These are phyloP conservation scores for Eupristina koningsbergeri DNA, from an alignment of 1,140 invertebrate genomes.

Conservation along the genomic window DNA sequence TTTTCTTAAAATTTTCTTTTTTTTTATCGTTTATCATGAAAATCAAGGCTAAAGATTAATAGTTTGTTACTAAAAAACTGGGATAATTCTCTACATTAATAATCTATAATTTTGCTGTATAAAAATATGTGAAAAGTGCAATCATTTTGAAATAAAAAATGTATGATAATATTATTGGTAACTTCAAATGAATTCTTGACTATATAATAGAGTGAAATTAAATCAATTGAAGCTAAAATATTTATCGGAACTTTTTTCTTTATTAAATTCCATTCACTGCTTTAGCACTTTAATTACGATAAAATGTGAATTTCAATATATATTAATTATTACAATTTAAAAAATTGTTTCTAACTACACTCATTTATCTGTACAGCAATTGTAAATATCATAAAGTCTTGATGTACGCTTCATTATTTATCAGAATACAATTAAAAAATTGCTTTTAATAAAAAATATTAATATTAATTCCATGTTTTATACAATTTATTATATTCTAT, in stretches of 20 bases:
- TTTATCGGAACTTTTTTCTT: not conserved
- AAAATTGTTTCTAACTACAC: no score
- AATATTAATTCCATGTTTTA: no score
- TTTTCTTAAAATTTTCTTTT: no score
- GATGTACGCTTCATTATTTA: no score
- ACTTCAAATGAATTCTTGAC: not conserved
- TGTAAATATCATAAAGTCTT: no score
- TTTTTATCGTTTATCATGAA: not conserved
- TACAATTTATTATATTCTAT: not conserved
- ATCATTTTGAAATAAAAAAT: not conserved
- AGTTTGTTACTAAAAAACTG: not conserved
- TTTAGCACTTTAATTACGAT: not conserved
- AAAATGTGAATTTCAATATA: not conserved
- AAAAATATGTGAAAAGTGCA: no score
- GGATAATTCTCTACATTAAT: no score
- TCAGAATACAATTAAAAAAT: no score
- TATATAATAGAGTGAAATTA: not conserved
- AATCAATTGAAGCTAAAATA: not conserved
- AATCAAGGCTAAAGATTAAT: not conserved
- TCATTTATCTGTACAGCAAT: no score
- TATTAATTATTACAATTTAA: no score
- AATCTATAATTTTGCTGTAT: no score
- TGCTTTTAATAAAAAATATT: no score
- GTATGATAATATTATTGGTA: not conserved
- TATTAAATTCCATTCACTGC: not conserved